Evolutionary conservation across 2,888 invertebrate genomes (phyloP).

Genomic region (Augiades crinisus): DNA sequence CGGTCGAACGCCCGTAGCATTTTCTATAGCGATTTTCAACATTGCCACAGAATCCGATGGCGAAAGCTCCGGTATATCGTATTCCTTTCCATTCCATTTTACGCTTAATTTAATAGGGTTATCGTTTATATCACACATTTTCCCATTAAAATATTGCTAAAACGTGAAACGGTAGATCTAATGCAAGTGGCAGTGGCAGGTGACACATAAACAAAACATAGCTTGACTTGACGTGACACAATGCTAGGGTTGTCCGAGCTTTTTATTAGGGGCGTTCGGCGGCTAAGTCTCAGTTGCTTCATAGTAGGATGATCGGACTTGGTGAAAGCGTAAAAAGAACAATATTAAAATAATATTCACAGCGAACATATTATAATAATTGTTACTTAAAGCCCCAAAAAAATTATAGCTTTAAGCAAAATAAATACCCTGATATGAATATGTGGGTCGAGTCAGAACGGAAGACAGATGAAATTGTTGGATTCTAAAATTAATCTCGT

Average conservation of each 20-base stretch:
- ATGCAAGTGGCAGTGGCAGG: constrained; percentile 33
- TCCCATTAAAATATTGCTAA: constrained; percentile 43
- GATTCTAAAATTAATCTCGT: too few species aligned
- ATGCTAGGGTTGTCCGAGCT: background rate
- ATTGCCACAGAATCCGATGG: constrained; percentile 90
- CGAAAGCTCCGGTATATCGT: constrained; percentile 86
- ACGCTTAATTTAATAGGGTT: constrained; percentile 83
- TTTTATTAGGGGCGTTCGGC: too few species aligned
- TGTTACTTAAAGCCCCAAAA: too few species aligned
- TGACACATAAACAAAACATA: constrained; percentile 68
- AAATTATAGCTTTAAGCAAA: too few species aligned
- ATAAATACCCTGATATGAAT: too few species aligned
- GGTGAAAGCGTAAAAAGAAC: too few species aligned
- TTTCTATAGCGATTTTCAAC: constrained; percentile 92
- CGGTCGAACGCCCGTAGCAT: constrained; percentile 94
- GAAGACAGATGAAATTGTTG: too few species aligned
- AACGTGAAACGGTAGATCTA: constrained; percentile 30
- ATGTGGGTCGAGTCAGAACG: too few species aligned
- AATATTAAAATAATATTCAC: too few species aligned
- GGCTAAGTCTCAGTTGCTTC: too few species aligned
- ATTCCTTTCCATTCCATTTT: constrained; percentile 97
- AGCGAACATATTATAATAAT: too few species aligned
- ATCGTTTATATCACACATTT: constrained; percentile 75
- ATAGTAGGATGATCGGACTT: too few species aligned
- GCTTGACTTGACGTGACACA: constrained; percentile 33